phyloP scores from a whole-genome alignment of 2,797 vertebrate genomes.

The Phoebastria nigripes region DNA sequence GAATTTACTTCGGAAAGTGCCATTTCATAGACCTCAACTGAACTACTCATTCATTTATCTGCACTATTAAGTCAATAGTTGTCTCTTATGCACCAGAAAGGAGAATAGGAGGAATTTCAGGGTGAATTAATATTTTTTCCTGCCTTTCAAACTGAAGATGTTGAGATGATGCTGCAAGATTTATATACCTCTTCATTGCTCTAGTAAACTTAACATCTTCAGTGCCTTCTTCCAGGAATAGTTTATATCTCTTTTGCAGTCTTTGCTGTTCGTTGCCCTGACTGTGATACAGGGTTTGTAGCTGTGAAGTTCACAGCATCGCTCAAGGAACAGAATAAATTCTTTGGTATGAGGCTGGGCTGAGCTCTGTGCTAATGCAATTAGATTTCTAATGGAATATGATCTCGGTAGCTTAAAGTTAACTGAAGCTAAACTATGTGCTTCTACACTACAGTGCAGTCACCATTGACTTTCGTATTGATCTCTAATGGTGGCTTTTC shows the following conservation, averaged over 20 bases:
- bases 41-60: neutral
- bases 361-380: neutral
- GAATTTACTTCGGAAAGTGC: neutral
- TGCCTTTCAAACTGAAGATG: neutral
- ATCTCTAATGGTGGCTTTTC: fast-evolving
- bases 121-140: neutral
- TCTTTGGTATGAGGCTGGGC: neutral
- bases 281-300: neutral
- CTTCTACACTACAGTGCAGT: neutral
- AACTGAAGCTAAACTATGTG: neutral
- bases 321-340: neutral
- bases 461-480: neutral
- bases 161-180: neutral
- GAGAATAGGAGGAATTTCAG: neutral
- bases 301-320: neutral
- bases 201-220: neutral
- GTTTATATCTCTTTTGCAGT: neutral
- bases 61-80: neutral
- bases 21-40: neutral
- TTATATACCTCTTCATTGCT: neutral
- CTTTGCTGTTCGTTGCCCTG: neutral
- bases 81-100: neutral
- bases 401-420: neutral
- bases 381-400: neutral
- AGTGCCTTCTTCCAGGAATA: neutral